Percentiles rank a stretch among this genome's conserved stretches.
Conservation (phyloP, 92 coral and sea anemone genomes). For the Epizoanthus stellaris region DNA sequence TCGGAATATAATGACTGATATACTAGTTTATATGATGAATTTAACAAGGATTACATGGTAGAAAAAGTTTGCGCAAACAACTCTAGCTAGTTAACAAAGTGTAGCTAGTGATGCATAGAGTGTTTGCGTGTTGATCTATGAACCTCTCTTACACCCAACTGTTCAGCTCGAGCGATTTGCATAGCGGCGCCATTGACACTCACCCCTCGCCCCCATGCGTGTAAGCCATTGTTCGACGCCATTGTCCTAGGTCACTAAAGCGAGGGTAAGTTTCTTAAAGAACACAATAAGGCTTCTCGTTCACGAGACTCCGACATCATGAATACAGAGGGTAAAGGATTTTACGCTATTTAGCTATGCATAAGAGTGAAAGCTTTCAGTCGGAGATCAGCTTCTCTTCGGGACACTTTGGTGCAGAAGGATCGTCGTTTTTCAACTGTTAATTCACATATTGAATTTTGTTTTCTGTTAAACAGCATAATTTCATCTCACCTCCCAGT, state of each 20-base stretch:
- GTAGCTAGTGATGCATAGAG: not conserved
- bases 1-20: not conserved
- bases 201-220: not conserved
- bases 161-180: not conserved
- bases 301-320: not conserved
- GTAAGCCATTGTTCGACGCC: not conserved
- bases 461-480: not conserved
- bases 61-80: not conserved
- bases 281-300: not conserved
- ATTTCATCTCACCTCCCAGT: not conserved
- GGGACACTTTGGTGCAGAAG: not conserved
- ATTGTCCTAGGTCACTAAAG: conserved; percentile 19
- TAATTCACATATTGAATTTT: not conserved
- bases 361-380: not conserved
- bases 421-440: not conserved
- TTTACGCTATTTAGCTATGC: conserved; percentile 23
- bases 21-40: not conserved
- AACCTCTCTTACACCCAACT: not conserved
- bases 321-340: conserved; percentile 7
- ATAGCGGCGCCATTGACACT: not conserved
- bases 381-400: not conserved
- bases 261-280: not conserved
- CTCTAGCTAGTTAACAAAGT: not conserved
- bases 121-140: not conserved
- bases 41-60: not conserved